Percentiles rank a stretch among this genome's conserved stretches.
Conservation (phyloP, 2,888 invertebrate species). For the Elegia similella region DNA sequence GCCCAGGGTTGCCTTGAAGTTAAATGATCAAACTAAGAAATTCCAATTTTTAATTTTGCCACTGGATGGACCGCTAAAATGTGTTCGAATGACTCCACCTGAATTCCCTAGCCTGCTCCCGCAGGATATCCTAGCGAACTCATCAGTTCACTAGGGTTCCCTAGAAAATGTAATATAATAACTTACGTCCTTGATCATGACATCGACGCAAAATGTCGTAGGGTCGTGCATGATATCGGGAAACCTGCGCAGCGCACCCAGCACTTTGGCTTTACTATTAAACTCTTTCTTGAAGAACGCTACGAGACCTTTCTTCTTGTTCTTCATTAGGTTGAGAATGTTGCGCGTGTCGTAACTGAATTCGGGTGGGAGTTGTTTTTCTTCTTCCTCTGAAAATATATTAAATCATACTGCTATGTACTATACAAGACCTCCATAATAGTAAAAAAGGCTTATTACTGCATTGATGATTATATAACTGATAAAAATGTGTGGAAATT, state of each 20-base stretch:
- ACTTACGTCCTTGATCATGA: conserved; percentile 58
- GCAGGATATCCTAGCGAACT: too few relatives aligned
- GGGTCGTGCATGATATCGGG: conserved; percentile 55
- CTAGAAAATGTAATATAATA: not conserved
- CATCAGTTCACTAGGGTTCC: not conserved
- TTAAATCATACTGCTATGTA: too few relatives aligned
- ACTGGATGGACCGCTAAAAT: too few relatives aligned
- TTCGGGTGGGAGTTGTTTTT: conserved; percentile 19
- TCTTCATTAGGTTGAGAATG: conserved; percentile 26
- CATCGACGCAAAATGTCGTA: conserved; percentile 59
- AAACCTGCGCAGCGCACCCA: conserved; percentile 26
- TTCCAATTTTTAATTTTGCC: too few relatives aligned
- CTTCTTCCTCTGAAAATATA: conserved; percentile 30
- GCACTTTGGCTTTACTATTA: conserved; percentile 15
- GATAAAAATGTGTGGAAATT: too few relatives aligned
- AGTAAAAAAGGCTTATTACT: too few relatives aligned
- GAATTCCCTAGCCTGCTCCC: too few relatives aligned
- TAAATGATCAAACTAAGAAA: too few relatives aligned
- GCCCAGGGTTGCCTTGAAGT: too few relatives aligned
- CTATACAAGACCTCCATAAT: too few relatives aligned
- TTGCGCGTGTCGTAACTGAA: conserved; percentile 36
- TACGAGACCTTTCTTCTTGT: conserved; percentile 17
- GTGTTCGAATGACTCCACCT: too few relatives aligned
- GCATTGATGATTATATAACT: too few relatives aligned
- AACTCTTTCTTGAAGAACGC: conserved; percentile 25